phyloP scores from a whole-genome alignment of 2,113 vertebrate species.

The Arothron firmamentum region DNA sequence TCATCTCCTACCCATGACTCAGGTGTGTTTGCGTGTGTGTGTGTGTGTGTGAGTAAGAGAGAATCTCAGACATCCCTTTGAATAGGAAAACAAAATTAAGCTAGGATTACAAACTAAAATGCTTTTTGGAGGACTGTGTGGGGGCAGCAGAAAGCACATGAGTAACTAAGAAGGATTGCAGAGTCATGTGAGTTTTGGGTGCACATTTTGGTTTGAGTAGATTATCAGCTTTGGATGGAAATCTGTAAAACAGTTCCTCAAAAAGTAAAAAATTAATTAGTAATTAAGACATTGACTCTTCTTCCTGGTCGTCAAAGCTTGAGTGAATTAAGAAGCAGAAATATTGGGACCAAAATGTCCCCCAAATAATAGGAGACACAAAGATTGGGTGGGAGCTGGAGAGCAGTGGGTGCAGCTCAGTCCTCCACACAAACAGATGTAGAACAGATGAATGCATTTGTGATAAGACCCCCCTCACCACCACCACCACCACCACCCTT shows the following conservation, averaged over 20 bases:
- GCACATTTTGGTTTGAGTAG: constrained; percentile 51
- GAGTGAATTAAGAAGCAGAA: constrained; percentile 10
- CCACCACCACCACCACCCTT: background rate
- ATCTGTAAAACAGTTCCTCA: constrained; percentile 38
- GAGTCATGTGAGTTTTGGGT: constrained; percentile 55
- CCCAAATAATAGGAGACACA: constrained; percentile 7
- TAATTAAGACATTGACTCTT: constrained; percentile 1
- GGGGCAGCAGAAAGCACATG: constrained; percentile 27
- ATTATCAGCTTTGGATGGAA: constrained; percentile 40
- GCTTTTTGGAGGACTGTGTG: constrained; percentile 35
- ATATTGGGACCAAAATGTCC: background rate
- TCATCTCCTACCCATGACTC: constrained; percentile 26
- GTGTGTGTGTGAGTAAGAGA: too few relatives aligned
- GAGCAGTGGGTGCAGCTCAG: background rate
- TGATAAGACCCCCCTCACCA: too few relatives aligned
- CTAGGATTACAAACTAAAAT: constrained; percentile 23
- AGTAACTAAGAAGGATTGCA: constrained; percentile 20
- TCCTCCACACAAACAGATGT: constrained; percentile 8
- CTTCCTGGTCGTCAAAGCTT: constrained; percentile 10
- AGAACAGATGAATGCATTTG: background rate
- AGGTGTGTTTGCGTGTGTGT: too few relatives aligned
- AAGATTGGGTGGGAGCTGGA: constrained; percentile 3
- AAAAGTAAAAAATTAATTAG: constrained; percentile 25
- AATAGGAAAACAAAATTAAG: too few relatives aligned
- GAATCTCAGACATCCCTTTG: too few relatives aligned